Conservation (phyloP, 2,113 vertebrate genomes). For the Dryoscopus gambensis region DNA sequence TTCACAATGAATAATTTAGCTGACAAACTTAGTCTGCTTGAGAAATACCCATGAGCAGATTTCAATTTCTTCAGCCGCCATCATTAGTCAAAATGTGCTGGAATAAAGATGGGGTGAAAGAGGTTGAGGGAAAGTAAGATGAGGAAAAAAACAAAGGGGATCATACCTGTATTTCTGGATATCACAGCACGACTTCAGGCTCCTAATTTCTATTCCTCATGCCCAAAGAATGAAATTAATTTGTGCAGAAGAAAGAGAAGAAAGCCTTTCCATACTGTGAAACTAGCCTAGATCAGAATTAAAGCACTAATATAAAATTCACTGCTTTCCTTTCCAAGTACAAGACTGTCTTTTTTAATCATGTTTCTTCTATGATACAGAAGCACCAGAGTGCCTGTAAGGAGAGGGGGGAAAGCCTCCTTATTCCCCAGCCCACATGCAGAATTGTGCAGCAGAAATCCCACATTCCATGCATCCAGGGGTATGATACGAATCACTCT, state of each 20-base stretch:
- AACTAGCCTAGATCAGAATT: neutral
- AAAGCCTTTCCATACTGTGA: neutral
- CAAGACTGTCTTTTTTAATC: neutral
- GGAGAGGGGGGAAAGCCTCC: neutral
- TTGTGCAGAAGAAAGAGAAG: neutral
- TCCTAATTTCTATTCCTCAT: neutral
- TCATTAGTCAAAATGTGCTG: slow-evolving; percentile 34
- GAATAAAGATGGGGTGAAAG: slow-evolving; percentile 22
- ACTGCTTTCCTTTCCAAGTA: neutral
- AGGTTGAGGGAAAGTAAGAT: slow-evolving; percentile 16
- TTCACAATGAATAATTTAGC: slow-evolving; percentile 54
- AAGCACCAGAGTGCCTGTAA: neutral
- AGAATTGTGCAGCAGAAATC: neutral
- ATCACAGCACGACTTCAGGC: neutral
- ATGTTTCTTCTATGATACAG: neutral
- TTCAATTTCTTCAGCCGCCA: slow-evolving; percentile 21
- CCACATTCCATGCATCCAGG: neutral
- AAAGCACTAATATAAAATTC: neutral
- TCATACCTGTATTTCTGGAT: neutral
- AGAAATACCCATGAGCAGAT: slow-evolving; percentile 29
- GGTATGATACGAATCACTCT: neutral
- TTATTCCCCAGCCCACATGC: neutral
- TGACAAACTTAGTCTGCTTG: slow-evolving; percentile 38
- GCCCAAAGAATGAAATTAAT: neutral
- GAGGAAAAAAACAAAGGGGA: neutral